Evolutionary conservation across 2,797 vertebrate genomes (phyloP), one percentile per base, ranked within the genome.

Genomic region (Hypotaenidia okinawae): DNA sequence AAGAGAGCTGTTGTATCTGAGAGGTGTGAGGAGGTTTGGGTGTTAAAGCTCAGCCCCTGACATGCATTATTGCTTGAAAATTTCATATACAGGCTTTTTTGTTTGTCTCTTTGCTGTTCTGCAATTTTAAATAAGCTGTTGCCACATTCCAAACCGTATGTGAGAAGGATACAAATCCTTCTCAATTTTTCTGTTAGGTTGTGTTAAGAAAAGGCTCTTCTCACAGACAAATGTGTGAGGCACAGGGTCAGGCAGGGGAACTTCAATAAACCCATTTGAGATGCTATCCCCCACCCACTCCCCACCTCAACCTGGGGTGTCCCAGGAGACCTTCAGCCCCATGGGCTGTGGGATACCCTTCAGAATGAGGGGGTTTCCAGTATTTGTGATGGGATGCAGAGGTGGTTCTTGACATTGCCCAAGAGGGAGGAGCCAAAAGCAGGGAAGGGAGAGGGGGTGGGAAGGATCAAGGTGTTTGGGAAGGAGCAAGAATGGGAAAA

Each of bases 211-310:
- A 73, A 61, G 35, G 6, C 7, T 85, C 4, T 43, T 32, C 25
- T 15, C 24, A 39, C 25, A 19, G 14, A n/a, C 5, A 43, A 25
- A 41, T 0, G 0, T 27, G 16, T 24, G 23, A 64, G 35, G n/a
- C 22, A 68, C 28, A 19, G 51, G 25, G n/a, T 72, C 43, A 82
- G 35, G 27, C 49, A 68, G 24, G 28, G 16, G 28, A 84, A 68
- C 17, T 5, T 78, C 78, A 72, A 18, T 64, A 78, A 72, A 5
- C 6, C 19, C 39, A 41, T 24, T 23, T 74, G 19, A 59, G 14
- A 54, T 33, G 54, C 0, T 0, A 79, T 18, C 2, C 6, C 22
- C 10, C 2, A 25, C 6, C 19, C 12, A 5, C 17, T 76, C 15
- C 35, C 49, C 6, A 6, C 6, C 14, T 69, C 61, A 39, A 6